phyloP scores from a whole-genome alignment of 1,140 invertebrate genomes.

The Daktulosphaira vitifoliae region DNA sequence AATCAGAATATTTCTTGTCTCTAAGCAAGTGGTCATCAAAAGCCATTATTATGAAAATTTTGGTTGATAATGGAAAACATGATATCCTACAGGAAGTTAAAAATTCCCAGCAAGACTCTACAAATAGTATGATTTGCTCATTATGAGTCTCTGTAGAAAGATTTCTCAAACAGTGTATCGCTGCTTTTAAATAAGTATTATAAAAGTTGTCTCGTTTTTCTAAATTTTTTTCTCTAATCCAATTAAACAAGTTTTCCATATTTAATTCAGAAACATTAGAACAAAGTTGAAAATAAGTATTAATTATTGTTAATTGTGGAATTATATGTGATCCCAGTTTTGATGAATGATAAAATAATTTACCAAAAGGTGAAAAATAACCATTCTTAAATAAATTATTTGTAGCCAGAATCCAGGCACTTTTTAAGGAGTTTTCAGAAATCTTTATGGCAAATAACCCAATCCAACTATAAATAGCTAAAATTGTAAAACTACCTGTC shows the following conservation, averaged over 20 bases:
- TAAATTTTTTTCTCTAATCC: slow-evolving; percentile 4
- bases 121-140: not conserved
- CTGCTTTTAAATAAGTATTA: slow-evolving; percentile 14
- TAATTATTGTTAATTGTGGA: slow-evolving; percentile 8
- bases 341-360: not conserved
- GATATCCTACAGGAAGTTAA: slow-evolving; percentile 6
- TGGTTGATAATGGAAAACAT: slow-evolving; percentile 1
- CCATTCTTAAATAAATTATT: not conserved
- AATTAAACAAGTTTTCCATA: not conserved
- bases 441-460: slow-evolving; percentile 5
- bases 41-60: slow-evolving; percentile 19
- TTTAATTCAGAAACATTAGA: slow-evolving; percentile 1
- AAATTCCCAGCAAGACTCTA: slow-evolving; percentile 16
- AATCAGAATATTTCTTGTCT: slow-evolving; percentile 1
- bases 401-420: not conserved
- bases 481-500: not conserved
- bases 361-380: not conserved
- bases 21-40: not conserved
- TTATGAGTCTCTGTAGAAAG: not conserved
- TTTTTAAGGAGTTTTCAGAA: not conserved
- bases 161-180: not conserved
- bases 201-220: slow-evolving; percentile 1
- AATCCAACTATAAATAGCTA: slow-evolving; percentile 16
- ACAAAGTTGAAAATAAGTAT: slow-evolving; percentile 15
- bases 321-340: slow-evolving; percentile 12